Conservation (phyloP, 2,113 vertebrate species). For the Dipodomys spectabilis region DNA sequence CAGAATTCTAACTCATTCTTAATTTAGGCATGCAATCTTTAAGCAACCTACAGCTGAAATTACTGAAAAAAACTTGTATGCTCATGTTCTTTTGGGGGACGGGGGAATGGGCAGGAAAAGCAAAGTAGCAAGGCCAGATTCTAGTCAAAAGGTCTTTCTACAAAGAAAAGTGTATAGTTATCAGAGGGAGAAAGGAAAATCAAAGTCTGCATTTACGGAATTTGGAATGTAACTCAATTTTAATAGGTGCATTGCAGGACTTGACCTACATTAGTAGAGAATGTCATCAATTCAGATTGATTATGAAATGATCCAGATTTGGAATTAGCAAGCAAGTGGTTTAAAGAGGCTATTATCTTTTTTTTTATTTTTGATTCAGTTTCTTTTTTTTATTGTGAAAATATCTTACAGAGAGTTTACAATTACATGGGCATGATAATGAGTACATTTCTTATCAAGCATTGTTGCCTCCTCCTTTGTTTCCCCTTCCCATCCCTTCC, state of each 20-base stretch:
- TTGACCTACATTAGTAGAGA: background rate
- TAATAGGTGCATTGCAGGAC: background rate
- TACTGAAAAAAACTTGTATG: no score
- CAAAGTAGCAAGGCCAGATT: no score
- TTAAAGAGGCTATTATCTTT: background rate
- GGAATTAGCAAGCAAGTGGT: background rate
- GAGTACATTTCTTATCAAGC: no score
- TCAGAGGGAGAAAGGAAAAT: background rate
- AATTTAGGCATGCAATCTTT: no score
- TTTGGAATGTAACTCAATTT: background rate
- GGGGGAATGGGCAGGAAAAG: no score
- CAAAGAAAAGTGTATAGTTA: background rate
- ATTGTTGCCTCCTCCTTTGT: no score
- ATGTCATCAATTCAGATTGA: background rate
- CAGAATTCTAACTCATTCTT: background rate
- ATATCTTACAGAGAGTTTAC: no score
- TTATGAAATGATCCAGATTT: background rate
- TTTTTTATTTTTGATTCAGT: no score
- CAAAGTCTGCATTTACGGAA: background rate
- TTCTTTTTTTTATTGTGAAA: no score
- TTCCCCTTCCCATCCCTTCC: no score
- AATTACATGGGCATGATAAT: no score
- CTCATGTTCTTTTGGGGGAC: no score
- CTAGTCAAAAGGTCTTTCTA: background rate
- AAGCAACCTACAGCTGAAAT: background rate